A percentile compares a stretch with the other conserved stretches of the same genome.
Conservation (phyloP, 2,113 vertebrate genomes). For the Triplophysa siluroides region DNA sequence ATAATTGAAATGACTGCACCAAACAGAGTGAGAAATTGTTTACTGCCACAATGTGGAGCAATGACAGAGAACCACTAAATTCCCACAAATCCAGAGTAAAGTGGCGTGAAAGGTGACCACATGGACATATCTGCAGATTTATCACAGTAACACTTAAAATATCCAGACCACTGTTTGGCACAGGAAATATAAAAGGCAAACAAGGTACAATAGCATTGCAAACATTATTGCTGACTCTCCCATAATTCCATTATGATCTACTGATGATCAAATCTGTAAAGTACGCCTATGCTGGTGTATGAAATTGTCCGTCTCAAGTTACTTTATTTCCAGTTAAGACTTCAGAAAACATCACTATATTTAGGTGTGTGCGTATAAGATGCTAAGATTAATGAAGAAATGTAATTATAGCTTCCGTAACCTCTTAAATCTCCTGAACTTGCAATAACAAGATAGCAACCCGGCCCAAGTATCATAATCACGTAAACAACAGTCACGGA, state of each 20-base stretch:
- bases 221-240: background rate
- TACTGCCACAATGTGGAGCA: background rate
- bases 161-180: background rate
- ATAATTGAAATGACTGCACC: background rate
- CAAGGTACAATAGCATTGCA: background rate
- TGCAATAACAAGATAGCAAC: conserved; percentile 27
- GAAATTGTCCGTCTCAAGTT: background rate
- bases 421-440: conserved; percentile 11
- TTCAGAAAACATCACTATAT: too few species aligned
- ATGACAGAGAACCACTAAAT: background rate
- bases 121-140: background rate
- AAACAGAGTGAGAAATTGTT: background rate
- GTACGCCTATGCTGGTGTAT: background rate
- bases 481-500: conserved; percentile 37
- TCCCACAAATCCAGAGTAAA: background rate
- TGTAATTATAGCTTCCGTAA: conserved; percentile 5
- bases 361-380: too few species aligned
- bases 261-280: background rate
- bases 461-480: conserved; percentile 15
- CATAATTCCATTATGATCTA: background rate
- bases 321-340: background rate
- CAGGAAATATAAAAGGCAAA: background rate
- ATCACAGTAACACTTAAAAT: background rate
- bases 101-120: background rate
- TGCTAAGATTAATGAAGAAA: background rate